phyloP scores from a whole-genome alignment of 2,113 vertebrate genomes.

The Sciurus niger region DNA sequence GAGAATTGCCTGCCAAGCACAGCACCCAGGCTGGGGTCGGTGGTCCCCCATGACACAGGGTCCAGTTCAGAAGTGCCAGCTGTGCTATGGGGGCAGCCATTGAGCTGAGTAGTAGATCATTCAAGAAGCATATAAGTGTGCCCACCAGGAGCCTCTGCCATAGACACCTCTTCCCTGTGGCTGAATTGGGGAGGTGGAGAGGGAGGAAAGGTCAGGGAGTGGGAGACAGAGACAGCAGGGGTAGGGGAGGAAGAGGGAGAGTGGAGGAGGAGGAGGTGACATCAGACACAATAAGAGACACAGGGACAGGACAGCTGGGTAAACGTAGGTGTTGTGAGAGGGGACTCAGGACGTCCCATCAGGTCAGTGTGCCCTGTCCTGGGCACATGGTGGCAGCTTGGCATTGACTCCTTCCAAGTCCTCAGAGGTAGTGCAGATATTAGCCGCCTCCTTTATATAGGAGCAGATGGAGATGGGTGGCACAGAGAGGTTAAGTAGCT shows the following conservation, averaged over 20 bases:
- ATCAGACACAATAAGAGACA: background rate
- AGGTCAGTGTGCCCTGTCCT: background rate
- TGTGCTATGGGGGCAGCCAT: background rate
- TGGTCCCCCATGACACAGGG: background rate
- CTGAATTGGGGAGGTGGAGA: background rate
- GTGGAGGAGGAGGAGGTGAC: background rate
- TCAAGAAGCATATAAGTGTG: background rate
- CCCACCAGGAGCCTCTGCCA: background rate
- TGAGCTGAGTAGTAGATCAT: too few species aligned
- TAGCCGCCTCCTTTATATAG: background rate
- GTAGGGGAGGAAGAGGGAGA: background rate
- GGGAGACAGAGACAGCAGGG: background rate
- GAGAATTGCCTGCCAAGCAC: background rate
- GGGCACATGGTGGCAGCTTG: background rate
- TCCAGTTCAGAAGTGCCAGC: background rate
- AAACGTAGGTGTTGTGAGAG: rapidly evolving
- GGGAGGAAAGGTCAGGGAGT: too few species aligned
- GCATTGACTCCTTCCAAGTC: background rate
- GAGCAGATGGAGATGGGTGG: background rate
- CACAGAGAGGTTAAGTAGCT: background rate
- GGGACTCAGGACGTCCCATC: background rate
- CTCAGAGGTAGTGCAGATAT: background rate
- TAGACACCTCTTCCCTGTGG: too few species aligned
- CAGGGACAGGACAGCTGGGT: background rate
- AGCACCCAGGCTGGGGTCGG: background rate